Conservation (phyloP, 2,113 vertebrate species). For the Scytalopus superciliaris region DNA sequence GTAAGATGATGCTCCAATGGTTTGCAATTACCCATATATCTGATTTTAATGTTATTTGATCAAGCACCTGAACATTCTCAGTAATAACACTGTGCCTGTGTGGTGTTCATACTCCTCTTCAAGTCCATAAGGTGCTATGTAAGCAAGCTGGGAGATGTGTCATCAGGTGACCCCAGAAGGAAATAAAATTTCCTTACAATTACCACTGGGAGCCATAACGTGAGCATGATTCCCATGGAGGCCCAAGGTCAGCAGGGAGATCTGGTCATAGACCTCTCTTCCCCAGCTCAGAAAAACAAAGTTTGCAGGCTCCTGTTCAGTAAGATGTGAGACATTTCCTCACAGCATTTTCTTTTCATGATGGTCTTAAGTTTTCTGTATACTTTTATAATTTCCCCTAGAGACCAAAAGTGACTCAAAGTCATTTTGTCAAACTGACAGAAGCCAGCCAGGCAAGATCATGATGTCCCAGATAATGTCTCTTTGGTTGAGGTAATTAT, state of each 20-base stretch:
- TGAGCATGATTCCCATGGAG: fast-evolving
- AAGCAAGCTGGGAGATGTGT: not conserved
- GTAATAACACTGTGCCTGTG: not conserved
- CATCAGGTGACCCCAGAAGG: not conserved
- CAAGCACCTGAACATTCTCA: not conserved
- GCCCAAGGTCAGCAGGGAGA: not conserved
- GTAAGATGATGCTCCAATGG: not conserved
- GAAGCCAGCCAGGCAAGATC: constrained; percentile 45
- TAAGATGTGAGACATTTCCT: not conserved
- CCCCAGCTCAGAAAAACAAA: not conserved
- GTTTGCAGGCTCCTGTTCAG: not conserved
- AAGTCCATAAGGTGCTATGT: not conserved
- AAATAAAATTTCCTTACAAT: not conserved
- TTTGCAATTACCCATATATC: not conserved
- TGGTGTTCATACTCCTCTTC: not conserved
- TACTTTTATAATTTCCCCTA: not conserved
- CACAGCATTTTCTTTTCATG: not conserved
- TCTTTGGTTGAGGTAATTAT: constrained; percentile 41
- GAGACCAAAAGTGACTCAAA: constrained; percentile 31
- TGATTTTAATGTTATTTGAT: not conserved
- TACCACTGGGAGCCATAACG: not conserved
- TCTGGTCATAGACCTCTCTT: not conserved
- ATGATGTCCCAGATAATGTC: constrained; percentile 42
- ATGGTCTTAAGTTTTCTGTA: not conserved
- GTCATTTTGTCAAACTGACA: constrained; percentile 52